Evolutionary conservation across 2,888 invertebrate genomes (phyloP).

Genomic region (Platypus cylindrus): DNA sequence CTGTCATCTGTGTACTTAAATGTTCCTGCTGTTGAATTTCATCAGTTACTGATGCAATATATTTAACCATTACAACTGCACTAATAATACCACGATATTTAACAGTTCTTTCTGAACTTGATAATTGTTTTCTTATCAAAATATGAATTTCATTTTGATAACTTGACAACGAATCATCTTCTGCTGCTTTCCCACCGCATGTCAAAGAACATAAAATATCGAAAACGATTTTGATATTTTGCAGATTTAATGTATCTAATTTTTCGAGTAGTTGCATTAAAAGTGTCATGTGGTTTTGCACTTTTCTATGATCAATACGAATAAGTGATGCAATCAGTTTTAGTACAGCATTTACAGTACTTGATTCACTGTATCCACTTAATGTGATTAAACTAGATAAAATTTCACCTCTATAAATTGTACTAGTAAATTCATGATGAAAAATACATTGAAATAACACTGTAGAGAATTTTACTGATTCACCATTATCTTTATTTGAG

Average conservation of each 20-base stretch:
- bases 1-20: too few relatives aligned
- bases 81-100: conserved; percentile 67
- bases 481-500: conserved; percentile 38
- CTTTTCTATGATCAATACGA: conserved; percentile 31
- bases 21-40: too few relatives aligned
- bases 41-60: conserved; percentile 39
- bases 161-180: conserved; percentile 35
- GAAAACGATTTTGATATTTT: conserved; percentile 64
- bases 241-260: conserved; percentile 56
- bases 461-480: conserved; percentile 47
- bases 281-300: conserved; percentile 47
- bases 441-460: conserved; percentile 44
- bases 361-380: conserved; percentile 24
- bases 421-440: conserved; percentile 22
- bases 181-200: conserved; percentile 39
- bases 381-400: conserved; percentile 26
- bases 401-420: conserved; percentile 26
- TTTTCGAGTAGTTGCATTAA: conserved; percentile 60
- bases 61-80: conserved; percentile 62
- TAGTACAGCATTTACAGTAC: conserved; percentile 21
- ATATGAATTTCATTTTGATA: conserved; percentile 74
- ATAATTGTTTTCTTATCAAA: conserved; percentile 71
- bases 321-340: conserved; percentile 24
- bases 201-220: conserved; percentile 65
- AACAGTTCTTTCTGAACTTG: conserved; percentile 46